Conservation (phyloP, 2,113 vertebrate genomes). For the Poicephalus meyeri region DNA sequence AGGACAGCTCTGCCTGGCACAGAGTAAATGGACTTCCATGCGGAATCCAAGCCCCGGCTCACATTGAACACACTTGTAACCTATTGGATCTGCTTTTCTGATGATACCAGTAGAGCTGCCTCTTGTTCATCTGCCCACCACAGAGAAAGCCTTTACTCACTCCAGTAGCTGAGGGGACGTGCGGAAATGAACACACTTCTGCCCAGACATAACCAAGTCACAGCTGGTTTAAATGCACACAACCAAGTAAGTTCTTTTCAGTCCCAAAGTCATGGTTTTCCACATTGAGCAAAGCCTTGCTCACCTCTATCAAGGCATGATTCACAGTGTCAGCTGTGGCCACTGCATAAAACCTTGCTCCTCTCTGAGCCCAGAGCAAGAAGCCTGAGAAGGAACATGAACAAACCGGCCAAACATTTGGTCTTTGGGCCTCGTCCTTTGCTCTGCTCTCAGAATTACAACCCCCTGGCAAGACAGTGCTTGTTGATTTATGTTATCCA, state of each 20-base stretch:
- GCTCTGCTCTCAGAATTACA: neutral
- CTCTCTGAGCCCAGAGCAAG: neutral
- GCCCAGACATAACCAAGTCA: neutral
- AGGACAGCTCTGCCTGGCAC: neutral
- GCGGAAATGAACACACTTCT: neutral
- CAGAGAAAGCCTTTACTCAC: neutral
- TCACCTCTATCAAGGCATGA: neutral
- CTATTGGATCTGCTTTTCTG: neutral
- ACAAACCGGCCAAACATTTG: neutral
- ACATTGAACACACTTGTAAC: fast-evolving
- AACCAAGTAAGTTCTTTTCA: neutral
- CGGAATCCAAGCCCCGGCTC: neutral
- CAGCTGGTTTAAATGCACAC: neutral
- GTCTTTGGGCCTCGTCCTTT: neutral
- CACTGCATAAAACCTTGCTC: neutral
- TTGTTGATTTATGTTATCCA: neutral
- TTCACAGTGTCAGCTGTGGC: neutral
- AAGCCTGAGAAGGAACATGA: neutral
- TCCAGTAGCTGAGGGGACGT: fast-evolving
- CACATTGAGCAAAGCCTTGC: fast-evolving
- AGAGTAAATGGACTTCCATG: neutral
- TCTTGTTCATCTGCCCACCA: neutral
- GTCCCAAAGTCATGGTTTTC: neutral
- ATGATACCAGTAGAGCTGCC: neutral
- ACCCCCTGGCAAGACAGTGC: neutral